Conservation (phyloP, 2,797 vertebrate genomes). For the Epinephelus awoara region DNA sequence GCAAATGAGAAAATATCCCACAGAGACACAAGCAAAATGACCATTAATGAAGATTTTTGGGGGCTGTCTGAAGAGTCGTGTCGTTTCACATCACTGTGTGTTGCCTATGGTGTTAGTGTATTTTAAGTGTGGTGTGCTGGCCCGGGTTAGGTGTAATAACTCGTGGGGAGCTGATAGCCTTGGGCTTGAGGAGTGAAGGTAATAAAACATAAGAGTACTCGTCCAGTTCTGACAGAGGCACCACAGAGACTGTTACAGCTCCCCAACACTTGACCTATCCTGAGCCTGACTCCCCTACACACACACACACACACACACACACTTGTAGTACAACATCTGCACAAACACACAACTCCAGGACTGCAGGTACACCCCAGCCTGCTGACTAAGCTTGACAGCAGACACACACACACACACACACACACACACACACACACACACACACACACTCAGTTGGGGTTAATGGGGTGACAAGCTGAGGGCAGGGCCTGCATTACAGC, state of each 20-base stretch:
- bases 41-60: slow-evolving; percentile 21
- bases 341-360: slow-evolving; percentile 10
- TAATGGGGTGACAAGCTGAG: slow-evolving; percentile 68
- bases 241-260: slow-evolving; percentile 40
- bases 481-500: slow-evolving; percentile 42
- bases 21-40: slow-evolving; percentile 21
- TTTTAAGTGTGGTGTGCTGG: not conserved
- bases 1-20: slow-evolving; percentile 50
- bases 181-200: slow-evolving; percentile 44
- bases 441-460: slow-evolving; percentile 31
- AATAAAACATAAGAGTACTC: slow-evolving; percentile 54
- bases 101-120: not conserved
- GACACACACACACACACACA: slow-evolving; percentile 17
- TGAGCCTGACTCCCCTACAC: slow-evolving; percentile 29
- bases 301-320: slow-evolving; percentile 20
- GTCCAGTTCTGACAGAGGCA: slow-evolving; percentile 41
- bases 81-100: slow-evolving; percentile 13
- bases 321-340: slow-evolving; percentile 2
- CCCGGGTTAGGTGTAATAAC: slow-evolving; percentile 39
- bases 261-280: slow-evolving; percentile 41
- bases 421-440: slow-evolving; percentile 14
- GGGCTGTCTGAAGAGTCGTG: not conserved
- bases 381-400: slow-evolving; percentile 67
- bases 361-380: slow-evolving; percentile 14
- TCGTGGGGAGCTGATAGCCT: slow-evolving; percentile 42